A percentile compares a stretch with the other conserved stretches of the same genome.
phyloP scores from a whole-genome alignment of 1,140 invertebrate genomes.

The Drosophila takahashii region DNA sequence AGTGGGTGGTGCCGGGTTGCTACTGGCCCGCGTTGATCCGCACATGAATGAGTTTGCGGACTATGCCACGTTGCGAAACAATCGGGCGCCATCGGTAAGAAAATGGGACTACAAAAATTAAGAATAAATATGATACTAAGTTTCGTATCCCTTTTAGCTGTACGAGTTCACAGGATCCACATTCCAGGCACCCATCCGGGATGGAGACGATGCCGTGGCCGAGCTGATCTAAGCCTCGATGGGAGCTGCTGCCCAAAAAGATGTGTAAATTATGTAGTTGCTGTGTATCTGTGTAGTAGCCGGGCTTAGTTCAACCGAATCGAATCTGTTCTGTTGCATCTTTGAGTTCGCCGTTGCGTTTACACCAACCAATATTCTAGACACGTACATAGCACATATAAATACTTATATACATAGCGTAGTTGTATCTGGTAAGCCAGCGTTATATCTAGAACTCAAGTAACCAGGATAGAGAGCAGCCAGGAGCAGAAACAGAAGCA shows the following conservation, averaged over 20 bases:
- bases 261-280: conserved; percentile 71
- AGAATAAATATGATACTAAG: background rate
- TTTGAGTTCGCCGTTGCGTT: conserved; percentile 51
- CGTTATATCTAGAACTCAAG: conserved; percentile 54
- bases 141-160: conserved; percentile 42
- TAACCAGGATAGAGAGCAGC: conserved; percentile 30
- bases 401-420: conserved; percentile 56
- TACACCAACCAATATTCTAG: conserved; percentile 28
- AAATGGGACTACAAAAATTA: no score
- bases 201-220: conserved; percentile 89
- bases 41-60: conserved; percentile 87
- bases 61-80: conserved; percentile 88
- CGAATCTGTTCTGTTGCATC: conserved; percentile 63
- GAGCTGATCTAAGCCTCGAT: conserved; percentile 87
- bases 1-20: conserved; percentile 54
- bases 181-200: conserved; percentile 89
- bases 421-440: conserved; percentile 70
- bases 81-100: conserved; percentile 76
- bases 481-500: conserved; percentile 38
- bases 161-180: conserved; percentile 88
- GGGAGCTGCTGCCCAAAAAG: conserved; percentile 18
- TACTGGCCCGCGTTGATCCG: conserved; percentile 83
- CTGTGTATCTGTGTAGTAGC: conserved; percentile 49
- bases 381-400: conserved; percentile 44
- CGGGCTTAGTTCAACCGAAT: conserved; percentile 55